phyloP scores from a whole-genome alignment of 2,797 vertebrate genomes.

The Alectoris magna region DNA sequence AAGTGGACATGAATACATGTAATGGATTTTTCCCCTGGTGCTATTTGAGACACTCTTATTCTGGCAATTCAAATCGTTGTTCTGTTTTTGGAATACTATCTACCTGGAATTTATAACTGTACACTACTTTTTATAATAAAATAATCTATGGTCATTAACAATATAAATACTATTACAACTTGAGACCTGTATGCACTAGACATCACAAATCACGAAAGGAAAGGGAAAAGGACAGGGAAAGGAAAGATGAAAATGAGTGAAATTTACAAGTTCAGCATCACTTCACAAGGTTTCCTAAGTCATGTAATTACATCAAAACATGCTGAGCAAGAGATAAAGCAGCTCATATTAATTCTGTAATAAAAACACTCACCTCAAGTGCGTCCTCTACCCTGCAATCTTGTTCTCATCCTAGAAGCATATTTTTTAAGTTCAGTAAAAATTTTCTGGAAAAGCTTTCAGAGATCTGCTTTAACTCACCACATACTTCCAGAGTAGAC shows the following conservation, averaged over 20 bases:
- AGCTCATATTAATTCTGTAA: not conserved
- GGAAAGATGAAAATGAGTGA: not conserved
- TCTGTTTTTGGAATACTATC: not conserved
- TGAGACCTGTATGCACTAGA: not conserved
- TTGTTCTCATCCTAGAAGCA: not conserved
- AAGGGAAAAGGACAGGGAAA: not conserved
- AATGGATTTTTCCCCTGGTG: not conserved
- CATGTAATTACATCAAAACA: not conserved
- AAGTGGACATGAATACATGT: not conserved
- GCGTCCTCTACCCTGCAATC: not conserved
- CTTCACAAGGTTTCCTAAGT: not conserved
- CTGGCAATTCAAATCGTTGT: not conserved
- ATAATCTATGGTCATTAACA: not conserved
- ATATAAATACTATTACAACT: not conserved
- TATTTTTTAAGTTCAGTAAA: slow-evolving; percentile 3
- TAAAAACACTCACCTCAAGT: not conserved
- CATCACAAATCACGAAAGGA: not conserved
- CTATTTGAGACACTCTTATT: not conserved
- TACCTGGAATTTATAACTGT: not conserved
- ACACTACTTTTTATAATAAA: not conserved
- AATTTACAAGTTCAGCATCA: not conserved
- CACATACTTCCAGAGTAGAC: not conserved
- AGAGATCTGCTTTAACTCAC: not conserved
- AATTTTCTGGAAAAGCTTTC: slow-evolving; percentile 16
- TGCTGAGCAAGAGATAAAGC: not conserved